These are phyloP conservation scores for Popillia japonica DNA, from an alignment of 1,140 invertebrate species.

Conservation along the genomic window DNA sequence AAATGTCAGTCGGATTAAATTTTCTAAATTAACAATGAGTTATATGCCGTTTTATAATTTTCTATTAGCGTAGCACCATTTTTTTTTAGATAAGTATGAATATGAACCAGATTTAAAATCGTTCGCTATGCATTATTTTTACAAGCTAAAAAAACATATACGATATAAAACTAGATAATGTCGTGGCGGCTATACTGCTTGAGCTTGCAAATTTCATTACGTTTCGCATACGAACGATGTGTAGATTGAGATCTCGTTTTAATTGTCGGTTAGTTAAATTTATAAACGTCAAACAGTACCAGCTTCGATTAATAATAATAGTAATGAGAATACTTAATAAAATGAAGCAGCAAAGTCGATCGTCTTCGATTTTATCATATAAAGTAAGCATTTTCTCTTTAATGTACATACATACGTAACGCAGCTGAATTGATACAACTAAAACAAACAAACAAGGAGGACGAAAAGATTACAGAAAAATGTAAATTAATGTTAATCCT, in stretches of 20 bases:
- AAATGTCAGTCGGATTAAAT: too few relatives aligned
- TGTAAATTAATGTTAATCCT: too few relatives aligned
- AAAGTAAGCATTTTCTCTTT: neutral
- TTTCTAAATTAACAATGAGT: too few relatives aligned
- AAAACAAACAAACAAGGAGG: too few relatives aligned
- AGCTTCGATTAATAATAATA: neutral
- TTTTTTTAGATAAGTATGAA: too few relatives aligned
- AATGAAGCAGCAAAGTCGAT: neutral
- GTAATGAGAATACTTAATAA: neutral
- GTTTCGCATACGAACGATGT: neutral
- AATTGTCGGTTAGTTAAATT: neutral
- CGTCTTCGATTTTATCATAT: neutral
- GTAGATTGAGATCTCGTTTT: too few relatives aligned
- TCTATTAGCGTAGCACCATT: too few relatives aligned
- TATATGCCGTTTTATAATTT: too few relatives aligned
- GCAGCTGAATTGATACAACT: neutral
- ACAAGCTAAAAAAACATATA: neutral
- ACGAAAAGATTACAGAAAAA: too few relatives aligned
- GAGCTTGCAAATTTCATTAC: neutral
- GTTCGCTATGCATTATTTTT: constrained; percentile 19
- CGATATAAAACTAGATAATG: neutral
- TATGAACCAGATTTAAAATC: neutral
- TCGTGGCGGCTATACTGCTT: neutral
- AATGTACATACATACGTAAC: neutral
- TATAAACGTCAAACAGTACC: neutral